These are phyloP conservation scores for Campopleginae sp. DNA, from an alignment of 2,888 invertebrate species.

Conservation along the genomic window DNA sequence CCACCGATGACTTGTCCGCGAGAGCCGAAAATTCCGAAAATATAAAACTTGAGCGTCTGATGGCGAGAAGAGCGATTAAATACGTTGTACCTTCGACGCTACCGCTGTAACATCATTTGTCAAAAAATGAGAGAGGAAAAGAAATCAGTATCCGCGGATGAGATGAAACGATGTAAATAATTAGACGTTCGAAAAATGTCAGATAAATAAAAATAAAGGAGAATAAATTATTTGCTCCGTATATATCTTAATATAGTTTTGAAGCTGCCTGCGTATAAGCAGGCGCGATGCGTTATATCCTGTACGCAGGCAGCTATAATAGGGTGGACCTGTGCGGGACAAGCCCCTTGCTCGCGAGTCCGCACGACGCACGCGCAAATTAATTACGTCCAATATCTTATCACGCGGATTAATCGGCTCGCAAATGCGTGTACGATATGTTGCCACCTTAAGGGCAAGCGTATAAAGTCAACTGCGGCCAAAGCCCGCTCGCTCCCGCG, in stretches of 20 bases:
- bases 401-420: constrained; percentile 66
- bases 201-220: constrained; percentile 36
- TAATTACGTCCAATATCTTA: constrained; percentile 69
- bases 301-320: constrained; percentile 3
- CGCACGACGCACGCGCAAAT: constrained; percentile 63
- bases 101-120: constrained; percentile 62
- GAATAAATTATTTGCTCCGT: constrained; percentile 24
- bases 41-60: constrained; percentile 34
- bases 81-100: constrained; percentile 60
- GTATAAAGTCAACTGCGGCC: constrained; percentile 62
- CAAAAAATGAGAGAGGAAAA: too few species aligned
- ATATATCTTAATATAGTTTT: background rate
- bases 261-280: background rate
- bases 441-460: constrained; percentile 59
- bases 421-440: constrained; percentile 68
- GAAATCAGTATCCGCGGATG: constrained; percentile 39
- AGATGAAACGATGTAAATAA: constrained; percentile 60
- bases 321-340: constrained; percentile 2
- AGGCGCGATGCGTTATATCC: background rate
- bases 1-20: background rate
- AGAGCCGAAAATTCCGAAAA: constrained; percentile 18
- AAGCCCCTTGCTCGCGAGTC: constrained; percentile 17
- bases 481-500: too few species aligned
- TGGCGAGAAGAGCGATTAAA: constrained; percentile 14
- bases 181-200: constrained; percentile 36